Conservation (phyloP, 2,113 vertebrate species). For the Columbina picui region DNA sequence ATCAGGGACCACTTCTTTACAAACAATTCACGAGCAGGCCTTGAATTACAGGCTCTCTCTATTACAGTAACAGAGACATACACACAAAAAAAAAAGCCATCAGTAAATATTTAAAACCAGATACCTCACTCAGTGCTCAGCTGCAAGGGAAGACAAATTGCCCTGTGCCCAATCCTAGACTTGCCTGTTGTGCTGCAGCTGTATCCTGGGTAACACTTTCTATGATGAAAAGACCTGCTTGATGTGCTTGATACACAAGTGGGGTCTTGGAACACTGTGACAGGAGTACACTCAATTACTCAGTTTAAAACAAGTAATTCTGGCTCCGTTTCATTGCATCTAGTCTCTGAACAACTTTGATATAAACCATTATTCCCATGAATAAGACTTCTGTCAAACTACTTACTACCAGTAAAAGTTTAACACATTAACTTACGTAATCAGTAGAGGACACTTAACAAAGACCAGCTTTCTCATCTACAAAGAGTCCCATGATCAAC, state of each 20-base stretch:
- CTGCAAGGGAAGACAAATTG: background rate
- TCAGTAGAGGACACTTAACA: background rate
- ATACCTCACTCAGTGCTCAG: background rate
- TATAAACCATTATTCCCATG: background rate
- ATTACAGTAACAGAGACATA: background rate
- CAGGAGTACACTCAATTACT: background rate
- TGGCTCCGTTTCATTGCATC: background rate
- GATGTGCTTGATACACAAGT: background rate
- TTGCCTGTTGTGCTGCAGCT: background rate
- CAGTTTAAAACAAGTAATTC: background rate
- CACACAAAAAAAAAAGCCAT: background rate
- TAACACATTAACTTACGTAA: background rate
- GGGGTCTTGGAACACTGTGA: background rate
- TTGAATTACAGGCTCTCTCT: background rate
- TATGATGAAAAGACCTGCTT: background rate
- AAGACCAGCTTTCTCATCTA: background rate
- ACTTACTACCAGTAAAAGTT: background rate
- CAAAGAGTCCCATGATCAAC: background rate
- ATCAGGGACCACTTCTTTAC: background rate
- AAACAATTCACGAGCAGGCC: background rate
- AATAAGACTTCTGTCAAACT: background rate
- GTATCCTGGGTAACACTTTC: background rate
- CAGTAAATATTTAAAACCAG: background rate
- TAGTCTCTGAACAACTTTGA: background rate
- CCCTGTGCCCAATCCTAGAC: background rate